phyloP scores from a whole-genome alignment of 2,113 vertebrate species.

The Vireo altiloquus region DNA sequence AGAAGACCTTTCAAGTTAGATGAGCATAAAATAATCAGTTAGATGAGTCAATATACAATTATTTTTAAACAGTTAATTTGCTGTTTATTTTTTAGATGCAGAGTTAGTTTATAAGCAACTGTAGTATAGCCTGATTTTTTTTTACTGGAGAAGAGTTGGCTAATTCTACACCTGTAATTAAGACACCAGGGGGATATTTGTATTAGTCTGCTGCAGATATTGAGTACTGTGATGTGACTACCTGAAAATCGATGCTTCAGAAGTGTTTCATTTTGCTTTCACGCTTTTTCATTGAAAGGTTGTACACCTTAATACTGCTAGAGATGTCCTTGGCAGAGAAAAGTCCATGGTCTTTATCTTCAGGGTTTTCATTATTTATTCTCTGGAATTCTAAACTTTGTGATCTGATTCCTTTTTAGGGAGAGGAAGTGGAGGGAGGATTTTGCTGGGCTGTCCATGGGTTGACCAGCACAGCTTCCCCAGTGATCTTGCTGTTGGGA shows the following conservation, averaged over 20 bases:
- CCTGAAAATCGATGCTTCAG: slow-evolving; percentile 19
- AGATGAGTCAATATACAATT: not conserved
- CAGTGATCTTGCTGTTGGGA: not conserved
- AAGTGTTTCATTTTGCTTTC: not conserved
- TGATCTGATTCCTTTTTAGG: not conserved
- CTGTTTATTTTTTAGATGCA: not conserved
- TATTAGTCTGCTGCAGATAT: not conserved
- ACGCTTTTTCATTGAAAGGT: not conserved
- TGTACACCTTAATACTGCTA: not conserved
- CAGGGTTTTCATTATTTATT: not conserved
- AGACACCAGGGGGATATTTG: not conserved
- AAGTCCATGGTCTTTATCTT: not conserved
- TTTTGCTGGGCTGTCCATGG: not conserved
- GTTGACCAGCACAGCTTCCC: not conserved
- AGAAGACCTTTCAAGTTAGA: not conserved
- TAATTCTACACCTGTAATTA: slow-evolving; percentile 16
- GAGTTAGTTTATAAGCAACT: not conserved
- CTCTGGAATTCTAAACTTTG: not conserved
- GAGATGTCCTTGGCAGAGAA: not conserved
- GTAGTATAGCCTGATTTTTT: not conserved
- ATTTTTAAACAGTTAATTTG: not conserved
- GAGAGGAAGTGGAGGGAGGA: not conserved
- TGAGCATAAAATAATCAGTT: not conserved
- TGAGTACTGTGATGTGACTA: not conserved
- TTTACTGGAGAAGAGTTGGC: not conserved